Base-by-base conservation (phyloP, 2,797 vertebrate species). In the Manis pentadactyla region DNA sequence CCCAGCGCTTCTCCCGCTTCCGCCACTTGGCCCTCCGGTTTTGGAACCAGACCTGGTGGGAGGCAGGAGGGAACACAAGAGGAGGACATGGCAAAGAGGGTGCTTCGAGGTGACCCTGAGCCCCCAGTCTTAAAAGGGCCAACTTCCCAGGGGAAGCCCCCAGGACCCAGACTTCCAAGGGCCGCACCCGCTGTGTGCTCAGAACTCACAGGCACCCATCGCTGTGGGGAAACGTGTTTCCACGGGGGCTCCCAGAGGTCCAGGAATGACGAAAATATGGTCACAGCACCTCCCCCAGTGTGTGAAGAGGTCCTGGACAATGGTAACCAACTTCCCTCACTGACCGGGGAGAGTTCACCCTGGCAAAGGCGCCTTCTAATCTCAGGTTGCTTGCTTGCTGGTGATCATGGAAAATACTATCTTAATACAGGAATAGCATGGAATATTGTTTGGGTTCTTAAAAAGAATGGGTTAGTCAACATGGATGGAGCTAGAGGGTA, bases 1-100 rank as follows among this genome's bases (percentile, higher is more conserved):
- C 99, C 99, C 99, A 99, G 95, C 99, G 99, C 97, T 99, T 99
- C 98, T 99, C 99, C 78, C 99, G 97, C 98, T 99, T 99, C 85
- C 99, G 98, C 99, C 99, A 99, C 97, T 99, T 99, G 89, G 99
- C 99, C 96, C 99, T 98, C 79, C 99, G 98, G 98, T 99, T 99
- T 98, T 99, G 99, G 98, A 99, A 99, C 99, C 99, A 99, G 92
- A 99, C 99, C 99, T 99, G 97, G 96, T 85, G 77, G 93, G 89
- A 89, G 91, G 69, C 34, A 63, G 31, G 88, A 49, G 27, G 18
- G 1, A 25, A 27, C 19, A 37, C 49, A 55, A 55, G 69, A 31
- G 46, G 19, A 68, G 57, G 57, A 83, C 78, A 37, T 17, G 1
- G 31, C 64, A 25, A 89, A 57, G 34, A 79, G 11, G 8, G 11